These are phyloP conservation scores for Archaeoteleia sp. DNA, from an alignment of 2,888 invertebrate genomes.

Conservation along the genomic window DNA sequence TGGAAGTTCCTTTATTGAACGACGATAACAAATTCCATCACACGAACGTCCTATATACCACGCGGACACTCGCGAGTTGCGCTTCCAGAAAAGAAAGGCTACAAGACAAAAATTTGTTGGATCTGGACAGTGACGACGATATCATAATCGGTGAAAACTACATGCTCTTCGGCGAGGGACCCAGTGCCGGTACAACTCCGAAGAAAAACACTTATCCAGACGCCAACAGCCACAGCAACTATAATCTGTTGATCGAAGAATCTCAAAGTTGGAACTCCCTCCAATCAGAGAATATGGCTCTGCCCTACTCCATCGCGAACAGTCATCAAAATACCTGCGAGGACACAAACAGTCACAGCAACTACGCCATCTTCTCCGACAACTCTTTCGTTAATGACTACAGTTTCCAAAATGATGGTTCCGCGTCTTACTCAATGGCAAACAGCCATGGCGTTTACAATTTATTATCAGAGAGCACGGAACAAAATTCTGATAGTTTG, in stretches of 20 bases:
- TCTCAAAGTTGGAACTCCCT: slow-evolving; percentile 26
- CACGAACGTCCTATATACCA: slow-evolving; percentile 56
- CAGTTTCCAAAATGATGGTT: slow-evolving; percentile 27
- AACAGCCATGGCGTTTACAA: slow-evolving; percentile 63
- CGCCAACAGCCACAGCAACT: slow-evolving; percentile 60
- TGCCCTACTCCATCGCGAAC: slow-evolving; percentile 54
- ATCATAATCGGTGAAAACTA: slow-evolving; percentile 54
- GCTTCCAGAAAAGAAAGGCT: slow-evolving; percentile 25
- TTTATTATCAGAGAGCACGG: slow-evolving; percentile 52
- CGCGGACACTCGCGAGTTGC: slow-evolving; percentile 56
- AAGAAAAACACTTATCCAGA: slow-evolving; percentile 49
- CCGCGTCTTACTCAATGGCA: slow-evolving; percentile 55
- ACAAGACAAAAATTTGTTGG: slow-evolving; percentile 47
- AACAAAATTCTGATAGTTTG: slow-evolving; percentile 38
- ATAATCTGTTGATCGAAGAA: slow-evolving; percentile 50
- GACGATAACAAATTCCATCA: background rate
- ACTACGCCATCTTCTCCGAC: slow-evolving; percentile 52
- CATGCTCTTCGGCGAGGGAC: slow-evolving; percentile 56
- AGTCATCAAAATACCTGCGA: slow-evolving; percentile 55
- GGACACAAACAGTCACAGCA: slow-evolving; percentile 56
- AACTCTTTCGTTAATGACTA: slow-evolving; percentile 16
- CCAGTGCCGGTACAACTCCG: slow-evolving; percentile 33
- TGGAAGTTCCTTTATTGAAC: slow-evolving; percentile 20
- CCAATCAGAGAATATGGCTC: slow-evolving; percentile 31
- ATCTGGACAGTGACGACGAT: slow-evolving; percentile 54